Conservation (phyloP, 2,113 vertebrate genomes). For the Xenopus laevis region DNA sequence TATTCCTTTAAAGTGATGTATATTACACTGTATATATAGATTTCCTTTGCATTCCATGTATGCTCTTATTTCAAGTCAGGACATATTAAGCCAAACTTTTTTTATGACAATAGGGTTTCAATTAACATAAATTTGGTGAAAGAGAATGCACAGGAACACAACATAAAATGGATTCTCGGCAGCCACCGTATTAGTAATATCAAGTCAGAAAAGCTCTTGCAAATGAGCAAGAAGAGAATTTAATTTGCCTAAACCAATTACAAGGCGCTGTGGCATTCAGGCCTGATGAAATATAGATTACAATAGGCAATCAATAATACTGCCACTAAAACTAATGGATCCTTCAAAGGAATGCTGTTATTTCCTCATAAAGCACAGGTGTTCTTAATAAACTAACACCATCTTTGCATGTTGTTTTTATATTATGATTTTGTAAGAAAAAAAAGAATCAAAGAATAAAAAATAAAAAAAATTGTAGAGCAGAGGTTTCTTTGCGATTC, state of each 20-base stretch:
- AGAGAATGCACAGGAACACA: slow-evolving; percentile 1
- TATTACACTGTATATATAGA: neutral
- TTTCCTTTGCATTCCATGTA: neutral
- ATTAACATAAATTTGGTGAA: slow-evolving; percentile 18
- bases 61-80: neutral
- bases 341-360: slow-evolving; percentile 39
- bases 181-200: slow-evolving; percentile 34
- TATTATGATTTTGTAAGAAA: slow-evolving; percentile 34
- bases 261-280: slow-evolving; percentile 41
- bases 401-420: slow-evolving; percentile 15
- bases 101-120: slow-evolving; percentile 21
- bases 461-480: slow-evolving; percentile 7
- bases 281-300: slow-evolving; percentile 43
- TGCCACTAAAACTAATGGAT: slow-evolving; percentile 45
- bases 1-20: too few species aligned
- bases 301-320: slow-evolving; percentile 41
- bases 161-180: slow-evolving; percentile 17
- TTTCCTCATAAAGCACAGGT: slow-evolving; percentile 45
- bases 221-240: slow-evolving; percentile 32
- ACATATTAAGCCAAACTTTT: slow-evolving; percentile 3
- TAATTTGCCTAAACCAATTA: slow-evolving; percentile 46
- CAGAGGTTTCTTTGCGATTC: neutral
- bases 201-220: slow-evolving; percentile 36
- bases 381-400: slow-evolving; percentile 36
- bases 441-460: slow-evolving; percentile 32